phyloP scores from a whole-genome alignment of 2,888 invertebrate genomes.

The Julus scandinavius region DNA sequence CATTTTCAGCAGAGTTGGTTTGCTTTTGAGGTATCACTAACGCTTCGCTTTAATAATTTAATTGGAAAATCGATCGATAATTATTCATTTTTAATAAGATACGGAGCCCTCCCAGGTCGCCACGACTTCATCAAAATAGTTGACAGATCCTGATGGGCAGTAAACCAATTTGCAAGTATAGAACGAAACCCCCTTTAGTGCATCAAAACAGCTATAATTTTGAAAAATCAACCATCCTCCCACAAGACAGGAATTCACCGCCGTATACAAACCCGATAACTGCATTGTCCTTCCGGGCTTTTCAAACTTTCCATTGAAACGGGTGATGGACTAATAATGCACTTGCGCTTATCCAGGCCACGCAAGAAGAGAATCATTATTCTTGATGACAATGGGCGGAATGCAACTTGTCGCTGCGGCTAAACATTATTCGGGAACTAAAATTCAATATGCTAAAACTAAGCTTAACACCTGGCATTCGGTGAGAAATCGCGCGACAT shows the following conservation, averaged over 20 bases:
- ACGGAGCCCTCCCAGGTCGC: slow-evolving; percentile 19
- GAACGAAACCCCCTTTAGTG: neutral
- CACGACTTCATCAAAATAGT: slow-evolving; percentile 33
- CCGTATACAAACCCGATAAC: neutral
- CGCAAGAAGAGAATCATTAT: neutral
- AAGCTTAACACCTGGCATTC: slow-evolving; percentile 5
- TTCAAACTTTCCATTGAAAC: neutral
- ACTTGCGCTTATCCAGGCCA: neutral
- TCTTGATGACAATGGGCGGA: slow-evolving; percentile 1
- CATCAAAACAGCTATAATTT: neutral
- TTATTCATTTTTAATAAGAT: slow-evolving; percentile 36
- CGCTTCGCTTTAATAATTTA: slow-evolving; percentile 44
- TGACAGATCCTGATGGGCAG: slow-evolving; percentile 6
- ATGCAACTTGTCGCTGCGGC: neutral
- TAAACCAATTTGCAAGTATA: slow-evolving; percentile 7
- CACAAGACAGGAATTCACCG: neutral
- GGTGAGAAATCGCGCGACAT: neutral
- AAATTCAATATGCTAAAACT: slow-evolving; percentile 16
- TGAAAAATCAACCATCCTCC: neutral
- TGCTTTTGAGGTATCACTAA: neutral
- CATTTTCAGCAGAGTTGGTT: neutral
- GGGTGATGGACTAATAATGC: neutral
- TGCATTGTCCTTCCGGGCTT: neutral
- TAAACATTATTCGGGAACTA: neutral
- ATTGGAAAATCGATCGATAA: neutral